Base-by-base conservation (phyloP, 2,797 vertebrate species). In the Clarias platycephalus region DNA sequence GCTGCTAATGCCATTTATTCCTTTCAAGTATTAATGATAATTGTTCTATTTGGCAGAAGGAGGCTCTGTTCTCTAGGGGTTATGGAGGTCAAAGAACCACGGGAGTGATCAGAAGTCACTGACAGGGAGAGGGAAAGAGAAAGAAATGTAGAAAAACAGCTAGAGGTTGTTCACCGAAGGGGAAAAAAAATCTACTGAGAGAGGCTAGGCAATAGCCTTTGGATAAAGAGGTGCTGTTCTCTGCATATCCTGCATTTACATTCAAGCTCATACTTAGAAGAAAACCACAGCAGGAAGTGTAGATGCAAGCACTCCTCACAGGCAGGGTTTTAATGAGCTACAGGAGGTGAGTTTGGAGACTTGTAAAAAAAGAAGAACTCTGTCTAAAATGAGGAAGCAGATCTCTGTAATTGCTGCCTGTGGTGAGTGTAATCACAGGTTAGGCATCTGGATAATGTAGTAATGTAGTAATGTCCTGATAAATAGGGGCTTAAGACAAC, bases 1-100 rank as follows among this genome's bases (percentile, higher is more conserved):
- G n/a, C 87, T 87, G 86, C 75, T 88, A 84, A 87, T 87, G 66
- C 84, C 82, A 84, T 88, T 87, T 86, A 87, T 79, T 85, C 75
- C 44, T 80, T 87, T 85, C 83, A 81, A 84, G 85, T 75, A 82
- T 77, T 67, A 86, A 78, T 64, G 80, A 86, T 88, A 87, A 89
- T 88, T 86, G 81, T 83, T 62, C 76, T 79, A 26, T 77, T 84
- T 87, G 83, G 83, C 84, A 74, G 58, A 74, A 64, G 58, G 58
- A 85, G 55, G 78, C 80, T 70, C 68, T 40, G 9, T 84, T 49
- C 72, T 72, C 49, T 62, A 82, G 67, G 68, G 72, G 66, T 64
- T 62, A 76, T 55, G 28, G 80, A 71, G 60, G 78, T 60, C 78
- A 71, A 63, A 74, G 80, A 76, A 79, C 37, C 31, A 64, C 79